phyloP scores from a whole-genome alignment of 2,888 invertebrate species.

The Apamea sordens region DNA sequence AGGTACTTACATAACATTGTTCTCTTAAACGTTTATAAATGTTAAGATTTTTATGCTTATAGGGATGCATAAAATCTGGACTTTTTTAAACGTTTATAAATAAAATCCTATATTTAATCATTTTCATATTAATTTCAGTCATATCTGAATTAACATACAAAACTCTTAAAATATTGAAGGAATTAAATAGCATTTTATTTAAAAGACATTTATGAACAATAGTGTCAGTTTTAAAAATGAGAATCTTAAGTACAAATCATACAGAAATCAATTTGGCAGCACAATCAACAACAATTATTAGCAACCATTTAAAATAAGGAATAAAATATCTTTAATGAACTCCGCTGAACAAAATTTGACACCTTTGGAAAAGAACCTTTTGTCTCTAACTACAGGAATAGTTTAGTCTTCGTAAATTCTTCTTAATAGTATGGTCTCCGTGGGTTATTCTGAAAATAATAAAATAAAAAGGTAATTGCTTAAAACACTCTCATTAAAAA shows the following conservation, averaged over 20 bases:
- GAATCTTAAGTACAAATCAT: conserved; percentile 31
- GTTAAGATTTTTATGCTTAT: not conserved
- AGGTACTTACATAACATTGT: not conserved
- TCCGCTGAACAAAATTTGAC: conserved; percentile 23
- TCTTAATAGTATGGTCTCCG: conserved; percentile 95
- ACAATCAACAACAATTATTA: conserved; percentile 37
- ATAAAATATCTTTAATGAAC: conserved; percentile 30
- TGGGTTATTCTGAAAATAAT: conserved; percentile 94
- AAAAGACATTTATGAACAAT: conserved; percentile 5
- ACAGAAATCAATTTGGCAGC: conserved; percentile 46
- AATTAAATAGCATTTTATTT: conserved; percentile 5
- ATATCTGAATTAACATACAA: conserved; percentile 25
- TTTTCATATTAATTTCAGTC: conserved; percentile 22
- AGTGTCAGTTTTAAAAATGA: conserved; percentile 10
- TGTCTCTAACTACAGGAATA: conserved; percentile 55
- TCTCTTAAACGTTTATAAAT: conserved; percentile 14
- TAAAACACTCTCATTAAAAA: not conserved
- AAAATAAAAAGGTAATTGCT: conserved; percentile 25
- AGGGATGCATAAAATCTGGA: not conserved
- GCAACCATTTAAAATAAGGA: conserved; percentile 42
- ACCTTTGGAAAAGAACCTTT: conserved; percentile 34
- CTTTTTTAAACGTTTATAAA: conserved; percentile 11
- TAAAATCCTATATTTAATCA: conserved; percentile 8
- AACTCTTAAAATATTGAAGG: conserved; percentile 29
- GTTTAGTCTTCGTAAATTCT: conserved; percentile 49